Evolutionary conservation across 2,113 vertebrate species (phyloP), one percentile per base, ranked within the genome.

Genomic region (Serilophus lunatus): DNA sequence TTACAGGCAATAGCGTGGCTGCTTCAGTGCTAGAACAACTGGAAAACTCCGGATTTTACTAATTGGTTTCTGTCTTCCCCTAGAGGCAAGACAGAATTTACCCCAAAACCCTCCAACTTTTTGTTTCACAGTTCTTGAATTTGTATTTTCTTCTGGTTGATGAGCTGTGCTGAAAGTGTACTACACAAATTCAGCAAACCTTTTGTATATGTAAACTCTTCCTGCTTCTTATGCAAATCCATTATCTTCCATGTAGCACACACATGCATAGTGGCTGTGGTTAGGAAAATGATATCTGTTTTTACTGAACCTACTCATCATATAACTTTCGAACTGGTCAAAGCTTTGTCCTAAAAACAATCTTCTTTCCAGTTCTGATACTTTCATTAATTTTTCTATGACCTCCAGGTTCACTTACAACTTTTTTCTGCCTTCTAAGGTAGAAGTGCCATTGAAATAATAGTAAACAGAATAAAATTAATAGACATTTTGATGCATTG

Each of bases 141-240:
- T 61, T 2, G 0, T 11, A 29, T 7, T 29, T 47, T 54, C 15
- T 61, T 28, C 68, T 83, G 31, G 35, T 57, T 61, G 72, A 63
- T 63, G 65, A 77, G 54, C 40, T 35, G 59, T 81, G 26, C 64
- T 54, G 44, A 42, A 92, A 91, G 36, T 0, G 0, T n/a, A 7
- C 0, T 0, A 50, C 1, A 15, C 0, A 2, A 90, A n/a, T 65
- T 56, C 59, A 12, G 45, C 0, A 5, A 69, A 47, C 20, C 18
- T 89, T 89, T 59, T 74, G 69, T 80, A 7, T 24, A 36, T 71
- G 31, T 15, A 54, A 90, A 51, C 49, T 61, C 85, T 76, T 85
- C 79, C 79, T 82, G 33, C 60, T 92, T 36, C 79, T 79, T 29
- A 54, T 15, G 20, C 61, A 88, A 69, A 80, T 28, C 51, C 3